These are phyloP conservation scores for Cataglyphis altisquamis DNA, from an alignment of 2,888 invertebrate species.

Conservation along the genomic window DNA sequence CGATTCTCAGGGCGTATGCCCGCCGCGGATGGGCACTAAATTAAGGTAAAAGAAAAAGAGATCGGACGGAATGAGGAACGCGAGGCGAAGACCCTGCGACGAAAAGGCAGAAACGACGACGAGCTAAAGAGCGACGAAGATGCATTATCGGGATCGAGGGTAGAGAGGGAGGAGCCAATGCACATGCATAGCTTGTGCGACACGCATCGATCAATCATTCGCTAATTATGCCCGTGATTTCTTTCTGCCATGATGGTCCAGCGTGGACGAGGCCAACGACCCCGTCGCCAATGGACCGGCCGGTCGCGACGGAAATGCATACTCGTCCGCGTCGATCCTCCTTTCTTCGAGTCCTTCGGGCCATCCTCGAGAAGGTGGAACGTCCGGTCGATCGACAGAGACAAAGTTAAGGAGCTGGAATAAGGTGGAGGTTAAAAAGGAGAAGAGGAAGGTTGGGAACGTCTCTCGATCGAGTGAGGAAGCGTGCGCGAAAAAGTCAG, in stretches of 20 bases:
- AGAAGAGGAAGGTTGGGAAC: slow-evolving; percentile 52
- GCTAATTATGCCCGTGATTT: slow-evolving; percentile 85
- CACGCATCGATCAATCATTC: slow-evolving; percentile 86
- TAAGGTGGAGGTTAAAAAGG: not conserved
- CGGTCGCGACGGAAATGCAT: slow-evolving; percentile 73
- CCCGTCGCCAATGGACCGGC: slow-evolving; percentile 69
- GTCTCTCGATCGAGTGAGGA: slow-evolving; percentile 53
- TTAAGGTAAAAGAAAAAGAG: slow-evolving; percentile 82
- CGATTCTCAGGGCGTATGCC: slow-evolving; percentile 71
- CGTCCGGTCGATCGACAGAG: slow-evolving; percentile 39
- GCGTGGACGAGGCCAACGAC: slow-evolving; percentile 79
- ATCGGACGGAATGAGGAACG: slow-evolving; percentile 53
- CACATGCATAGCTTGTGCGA: slow-evolving; percentile 83
- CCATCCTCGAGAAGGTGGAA: slow-evolving; percentile 64
- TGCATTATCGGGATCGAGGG: slow-evolving; percentile 49
- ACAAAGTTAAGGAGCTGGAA: slow-evolving; percentile 49
- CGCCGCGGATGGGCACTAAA: slow-evolving; percentile 79
- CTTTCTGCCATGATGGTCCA: slow-evolving; percentile 81
- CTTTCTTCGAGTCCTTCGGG: slow-evolving; percentile 69
- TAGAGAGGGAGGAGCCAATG: slow-evolving; percentile 75
- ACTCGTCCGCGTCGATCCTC: slow-evolving; percentile 67
- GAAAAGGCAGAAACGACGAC: slow-evolving; percentile 33
- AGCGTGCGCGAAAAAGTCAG: slow-evolving; percentile 40
- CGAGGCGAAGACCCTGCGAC: slow-evolving; percentile 18
- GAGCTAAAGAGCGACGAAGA: slow-evolving; percentile 57